Percentiles rank a stretch among this genome's conserved stretches.
These are phyloP conservation scores for Nesogale talazaci DNA, from an alignment of 2,113 vertebrate genomes.

Conservation along the genomic window DNA sequence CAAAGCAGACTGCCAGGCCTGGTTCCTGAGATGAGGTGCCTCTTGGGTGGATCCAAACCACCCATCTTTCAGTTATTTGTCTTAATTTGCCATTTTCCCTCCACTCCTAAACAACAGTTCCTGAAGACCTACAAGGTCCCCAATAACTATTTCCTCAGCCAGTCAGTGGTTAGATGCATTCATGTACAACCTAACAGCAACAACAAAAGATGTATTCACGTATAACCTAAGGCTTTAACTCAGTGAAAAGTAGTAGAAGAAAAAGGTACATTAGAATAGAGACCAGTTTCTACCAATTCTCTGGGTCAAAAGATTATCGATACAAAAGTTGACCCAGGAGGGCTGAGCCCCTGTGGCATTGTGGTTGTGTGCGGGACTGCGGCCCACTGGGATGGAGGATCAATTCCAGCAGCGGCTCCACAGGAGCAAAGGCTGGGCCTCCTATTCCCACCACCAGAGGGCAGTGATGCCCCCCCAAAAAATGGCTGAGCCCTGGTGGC, in stretches of 20 bases:
- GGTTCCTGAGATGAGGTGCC: background rate
- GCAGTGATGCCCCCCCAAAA: no score
- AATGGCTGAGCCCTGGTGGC: no score
- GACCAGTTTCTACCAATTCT: background rate
- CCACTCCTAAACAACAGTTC: background rate
- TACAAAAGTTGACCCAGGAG: background rate
- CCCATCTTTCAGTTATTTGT: background rate
- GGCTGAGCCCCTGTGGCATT: no score
- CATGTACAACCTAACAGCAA: background rate
- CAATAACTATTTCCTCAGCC: background rate
- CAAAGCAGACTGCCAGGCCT: background rate
- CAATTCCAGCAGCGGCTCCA: no score
- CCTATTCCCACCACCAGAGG: no score
- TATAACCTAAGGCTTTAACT: slow-evolving; percentile 15
- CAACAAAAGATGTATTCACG: background rate
- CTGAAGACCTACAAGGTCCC: background rate
- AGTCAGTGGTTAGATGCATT: background rate
- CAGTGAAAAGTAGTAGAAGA: background rate
- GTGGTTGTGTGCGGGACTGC: no score
- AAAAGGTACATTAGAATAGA: background rate
- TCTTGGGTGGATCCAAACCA: background rate
- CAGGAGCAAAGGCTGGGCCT: no score
- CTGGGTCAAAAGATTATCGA: slow-evolving; percentile 31
- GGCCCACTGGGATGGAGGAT: no score
- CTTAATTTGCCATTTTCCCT: slow-evolving; percentile 14